Conservation (phyloP, 2,797 vertebrate genomes). For the Anabas testudineus region DNA sequence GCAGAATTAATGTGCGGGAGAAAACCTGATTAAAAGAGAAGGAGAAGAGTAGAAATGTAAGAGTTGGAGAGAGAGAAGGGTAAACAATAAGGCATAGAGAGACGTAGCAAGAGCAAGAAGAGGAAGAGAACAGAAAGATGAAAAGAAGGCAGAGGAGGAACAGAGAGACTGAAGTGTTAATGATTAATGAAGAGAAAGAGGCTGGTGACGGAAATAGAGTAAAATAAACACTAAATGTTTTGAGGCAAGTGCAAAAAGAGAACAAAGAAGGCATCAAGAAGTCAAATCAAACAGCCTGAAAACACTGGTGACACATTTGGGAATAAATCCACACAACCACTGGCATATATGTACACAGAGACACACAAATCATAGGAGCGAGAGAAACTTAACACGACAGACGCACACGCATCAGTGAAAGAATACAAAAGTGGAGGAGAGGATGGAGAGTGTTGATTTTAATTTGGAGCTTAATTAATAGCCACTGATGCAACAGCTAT, state of each 20-base stretch:
- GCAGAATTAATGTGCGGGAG: conserved; percentile 51
- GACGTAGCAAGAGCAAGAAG: not conserved
- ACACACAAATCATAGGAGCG: conserved; percentile 10
- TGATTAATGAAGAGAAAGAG: conserved; percentile 62
- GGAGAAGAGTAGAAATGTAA: conserved; percentile 4
- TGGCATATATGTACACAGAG: conserved; percentile 12
- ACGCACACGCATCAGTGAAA: conserved; percentile 4
- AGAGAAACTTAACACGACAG: conserved; percentile 39
- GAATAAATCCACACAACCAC: conserved; percentile 42
- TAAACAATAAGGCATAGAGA: conserved; percentile 13
- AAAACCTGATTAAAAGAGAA: conserved; percentile 45
- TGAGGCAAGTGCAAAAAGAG: conserved; percentile 37
- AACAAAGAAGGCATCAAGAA: conserved; percentile 43
- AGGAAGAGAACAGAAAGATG: conserved; percentile 33
- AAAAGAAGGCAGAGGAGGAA: conserved; percentile 44
- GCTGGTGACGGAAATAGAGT: conserved; percentile 48
- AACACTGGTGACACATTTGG: conserved; percentile 47
- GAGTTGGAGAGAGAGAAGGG: conserved; percentile 11
- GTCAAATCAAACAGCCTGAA: conserved; percentile 68
- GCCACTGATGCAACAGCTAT: conserved; percentile 24
- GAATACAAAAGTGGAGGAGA: conserved; percentile 1
- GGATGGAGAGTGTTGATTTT: conserved; percentile 11
- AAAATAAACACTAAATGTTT: conserved; percentile 61
- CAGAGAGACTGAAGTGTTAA: conserved; percentile 49
- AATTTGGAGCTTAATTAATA: conserved; percentile 34